These are phyloP conservation scores for Spodoptera picta DNA, from an alignment of 2,888 invertebrate genomes.

Conservation along the genomic window DNA sequence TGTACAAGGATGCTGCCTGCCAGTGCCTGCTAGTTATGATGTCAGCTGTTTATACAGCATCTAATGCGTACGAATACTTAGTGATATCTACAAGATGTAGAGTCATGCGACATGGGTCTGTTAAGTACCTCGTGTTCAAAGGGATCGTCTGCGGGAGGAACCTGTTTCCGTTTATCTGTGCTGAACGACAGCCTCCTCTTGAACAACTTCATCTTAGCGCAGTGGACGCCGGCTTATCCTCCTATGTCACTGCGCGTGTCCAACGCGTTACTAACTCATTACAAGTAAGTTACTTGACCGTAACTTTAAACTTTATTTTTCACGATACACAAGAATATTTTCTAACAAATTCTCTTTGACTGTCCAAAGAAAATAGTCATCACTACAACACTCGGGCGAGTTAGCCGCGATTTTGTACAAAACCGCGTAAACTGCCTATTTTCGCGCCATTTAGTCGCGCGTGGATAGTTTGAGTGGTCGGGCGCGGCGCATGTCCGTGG, in stretches of 20 bases:
- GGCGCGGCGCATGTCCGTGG: slow-evolving; percentile 65
- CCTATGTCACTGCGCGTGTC: slow-evolving; percentile 68
- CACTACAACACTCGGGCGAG: slow-evolving; percentile 60
- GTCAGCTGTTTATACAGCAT: slow-evolving; percentile 34
- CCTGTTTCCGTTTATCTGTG: slow-evolving; percentile 86
- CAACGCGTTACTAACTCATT: slow-evolving; percentile 65
- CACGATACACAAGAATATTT: slow-evolving; percentile 43
- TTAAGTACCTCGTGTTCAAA: slow-evolving; percentile 84
- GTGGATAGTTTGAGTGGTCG: slow-evolving; percentile 53
- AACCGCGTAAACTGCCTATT: slow-evolving; percentile 69
- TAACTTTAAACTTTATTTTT: slow-evolving; percentile 35
- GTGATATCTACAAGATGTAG: slow-evolving; percentile 40
- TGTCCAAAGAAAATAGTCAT: slow-evolving; percentile 66
- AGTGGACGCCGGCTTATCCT: slow-evolving; percentile 59
- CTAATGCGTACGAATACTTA: slow-evolving; percentile 25
- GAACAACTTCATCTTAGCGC: slow-evolving; percentile 84
- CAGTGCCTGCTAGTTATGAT: slow-evolving; percentile 34
- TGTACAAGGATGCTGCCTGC: slow-evolving; percentile 27
- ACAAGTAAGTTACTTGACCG: slow-evolving; percentile 52
- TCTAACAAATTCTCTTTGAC: slow-evolving; percentile 65
- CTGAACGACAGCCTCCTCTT: slow-evolving; percentile 86
- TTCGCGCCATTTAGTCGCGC: slow-evolving; percentile 67
- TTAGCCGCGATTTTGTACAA: slow-evolving; percentile 66
- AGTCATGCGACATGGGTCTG: slow-evolving; percentile 51
- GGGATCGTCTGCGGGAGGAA: slow-evolving; percentile 81